These are phyloP conservation scores for Frankliniella intonsa DNA, from an alignment of 2,888 invertebrate species.

Conservation along the genomic window DNA sequence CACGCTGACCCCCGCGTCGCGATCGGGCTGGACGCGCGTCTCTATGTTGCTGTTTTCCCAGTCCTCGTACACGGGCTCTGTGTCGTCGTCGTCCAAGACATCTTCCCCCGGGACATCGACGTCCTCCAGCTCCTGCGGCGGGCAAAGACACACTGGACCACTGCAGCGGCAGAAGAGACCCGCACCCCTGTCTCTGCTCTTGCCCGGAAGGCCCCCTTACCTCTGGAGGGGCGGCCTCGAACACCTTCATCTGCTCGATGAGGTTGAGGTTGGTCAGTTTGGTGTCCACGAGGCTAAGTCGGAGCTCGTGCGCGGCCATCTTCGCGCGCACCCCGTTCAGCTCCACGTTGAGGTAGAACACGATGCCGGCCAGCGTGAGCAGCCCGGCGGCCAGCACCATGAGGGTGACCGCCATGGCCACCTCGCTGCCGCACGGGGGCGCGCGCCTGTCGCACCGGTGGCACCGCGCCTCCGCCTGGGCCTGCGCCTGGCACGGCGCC, in stretches of 20 bases:
- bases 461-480: neutral
- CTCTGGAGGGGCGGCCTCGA: neutral
- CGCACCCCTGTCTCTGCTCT: no score
- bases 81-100: neutral
- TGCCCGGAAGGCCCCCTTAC: no score
- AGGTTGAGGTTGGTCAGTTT: neutral
- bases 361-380: neutral
- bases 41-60: neutral
- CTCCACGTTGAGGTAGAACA: neutral
- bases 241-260: neutral
- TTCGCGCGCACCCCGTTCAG: neutral
- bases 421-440: neutral
- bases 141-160: no score
- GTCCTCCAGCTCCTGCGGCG: neutral
- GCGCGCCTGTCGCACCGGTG: neutral
- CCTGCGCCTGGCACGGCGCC: neutral
- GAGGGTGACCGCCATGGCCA: neutral
- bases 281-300: neutral
- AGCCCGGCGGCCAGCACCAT: neutral
- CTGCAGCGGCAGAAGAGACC: no score
- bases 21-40: neutral
- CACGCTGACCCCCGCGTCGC: neutral
- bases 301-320: neutral
- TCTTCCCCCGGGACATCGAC: neutral
- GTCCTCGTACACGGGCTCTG: neutral